Base-by-base conservation (phyloP, 2,113 vertebrate species). In the Megatriorchis doriae region DNA sequence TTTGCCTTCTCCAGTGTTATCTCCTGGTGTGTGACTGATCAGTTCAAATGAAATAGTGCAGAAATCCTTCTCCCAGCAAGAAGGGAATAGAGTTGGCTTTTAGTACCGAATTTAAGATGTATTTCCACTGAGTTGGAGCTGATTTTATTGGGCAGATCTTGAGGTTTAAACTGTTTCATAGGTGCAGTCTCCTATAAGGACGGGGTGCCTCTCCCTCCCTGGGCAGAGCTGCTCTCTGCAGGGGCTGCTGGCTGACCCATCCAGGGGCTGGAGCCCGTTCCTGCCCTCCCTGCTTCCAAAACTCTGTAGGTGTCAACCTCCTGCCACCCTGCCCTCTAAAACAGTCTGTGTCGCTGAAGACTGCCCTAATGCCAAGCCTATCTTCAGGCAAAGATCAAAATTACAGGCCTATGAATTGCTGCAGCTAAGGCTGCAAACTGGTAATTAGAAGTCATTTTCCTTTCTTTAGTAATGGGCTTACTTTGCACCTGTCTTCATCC, bases 361-460 rank as follows among this genome's bases (percentile, higher is more conserved):
- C 58, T 81, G 53, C 48, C 63, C 58, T 31, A 9, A 15, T 70
- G 88, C 93, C 88, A 75, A 62, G 48, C 27, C 2, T 52, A 40
- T 90, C 79, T 90, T 75, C 40, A 59, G 40, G 70, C 74, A 92
- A 81, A 81, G 74, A 86, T 90, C 56, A 45, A 22, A 82, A 94
- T 85, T 90, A 82, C 66, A 82, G 56, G 36, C 70, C 42, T 40
- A 1, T 5, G 11, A 53, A 21, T 40, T 95, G 91, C 71, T 85
- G 36, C 85, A 78, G 80, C 93, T 85, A 72, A 91, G 67, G 62
- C 70, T 93, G 67, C 55, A 88, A 90, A 68, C 93, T 87, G 52
- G 70, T 86, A 84, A 89, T 96, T 92, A 84, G 50, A 88, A 85
- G 72, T 75, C 65, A 79, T 83, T 95, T 95, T 86, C 58, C 63